Conservation (phyloP, 2,888 invertebrate genomes). For the Drosophila recens region DNA sequence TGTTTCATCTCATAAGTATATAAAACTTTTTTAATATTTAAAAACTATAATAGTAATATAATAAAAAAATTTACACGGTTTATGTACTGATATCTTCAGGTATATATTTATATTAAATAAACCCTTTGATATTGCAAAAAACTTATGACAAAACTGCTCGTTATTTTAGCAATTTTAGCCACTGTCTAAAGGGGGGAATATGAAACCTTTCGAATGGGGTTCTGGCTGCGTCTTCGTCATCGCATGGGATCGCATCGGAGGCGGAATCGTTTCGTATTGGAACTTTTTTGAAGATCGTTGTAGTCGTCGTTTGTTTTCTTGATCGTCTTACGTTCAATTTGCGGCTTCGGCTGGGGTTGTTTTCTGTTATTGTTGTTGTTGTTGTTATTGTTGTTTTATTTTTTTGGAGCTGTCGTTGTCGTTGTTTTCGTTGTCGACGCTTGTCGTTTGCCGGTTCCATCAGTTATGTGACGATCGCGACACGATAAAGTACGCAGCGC, state of each 20-base stretch:
- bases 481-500: constrained; percentile 68
- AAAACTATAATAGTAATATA: too few species aligned
- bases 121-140: too few species aligned
- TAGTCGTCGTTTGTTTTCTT: constrained; percentile 5
- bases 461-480: constrained; percentile 82
- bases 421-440: constrained; percentile 34
- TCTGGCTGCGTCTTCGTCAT: constrained; percentile 8
- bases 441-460: constrained; percentile 61
- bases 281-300: constrained; percentile 5
- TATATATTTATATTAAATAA: too few species aligned
- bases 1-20: too few species aligned
- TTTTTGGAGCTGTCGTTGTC: constrained; percentile 42
- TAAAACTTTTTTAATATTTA: too few species aligned
- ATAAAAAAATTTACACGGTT: too few species aligned
- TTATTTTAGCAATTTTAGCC: not conserved
- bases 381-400: constrained; percentile 57
- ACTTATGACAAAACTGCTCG: too few species aligned
- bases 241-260: not conserved
- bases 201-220: not conserved
- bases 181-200: not conserved
- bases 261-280: constrained; percentile 1
- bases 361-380: not conserved
- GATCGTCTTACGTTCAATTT: constrained; percentile 22
- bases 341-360: constrained; percentile 58
- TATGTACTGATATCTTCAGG: too few species aligned